Evolutionary conservation across 2,888 invertebrate species (phyloP), one percentile per base, ranked within the genome.

Genomic region (Pegoplata infirma): DNA sequence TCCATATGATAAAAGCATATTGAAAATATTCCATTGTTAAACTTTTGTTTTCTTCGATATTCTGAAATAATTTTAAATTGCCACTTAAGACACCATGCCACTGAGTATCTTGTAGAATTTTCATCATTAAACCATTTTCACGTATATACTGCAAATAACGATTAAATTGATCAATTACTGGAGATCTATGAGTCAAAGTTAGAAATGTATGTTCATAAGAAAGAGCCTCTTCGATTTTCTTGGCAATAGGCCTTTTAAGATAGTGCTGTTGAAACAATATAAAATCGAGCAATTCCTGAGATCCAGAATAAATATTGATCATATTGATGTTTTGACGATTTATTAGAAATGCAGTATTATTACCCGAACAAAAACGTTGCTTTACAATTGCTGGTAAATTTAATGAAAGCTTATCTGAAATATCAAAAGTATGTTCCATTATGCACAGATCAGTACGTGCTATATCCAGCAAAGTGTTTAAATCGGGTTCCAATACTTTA

Each of bases 211-310:
- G 77, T 55, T 82, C 81, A 47, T n/a, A n/a, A n/a, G 78, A 83
- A 8, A 85, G 23, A 1, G 76, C 75, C 23, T 84, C 58, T 0
- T 80, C 21, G 10, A 85, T 64, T 23, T 81, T 72, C 16, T 74
- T 82, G 12, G 85, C 83, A 16, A 81, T 25, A 0, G 84, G 84
- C 10, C 81, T 47, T 1, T 74, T 82, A 0, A 85, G 49, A 23
- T 84, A 85, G 25, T 82, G 76, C 23, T 85, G 85, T 32, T 85
- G 85, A 14, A 84, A 84, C 0, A 85, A 21, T 1, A 81, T 47
- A 23, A 84, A 85, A 19, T 83, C 80, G 0, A 82, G 78, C 58
- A 81, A 76, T 55, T 85, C 85, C 14, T 80, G 81, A 0, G 81
- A 77, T n/a, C 67, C 84, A 0, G 16, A 73, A 67, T 82, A 82